phyloP scores from a whole-genome alignment of 2,888 invertebrate species.

The Polydrusus cervinus region DNA sequence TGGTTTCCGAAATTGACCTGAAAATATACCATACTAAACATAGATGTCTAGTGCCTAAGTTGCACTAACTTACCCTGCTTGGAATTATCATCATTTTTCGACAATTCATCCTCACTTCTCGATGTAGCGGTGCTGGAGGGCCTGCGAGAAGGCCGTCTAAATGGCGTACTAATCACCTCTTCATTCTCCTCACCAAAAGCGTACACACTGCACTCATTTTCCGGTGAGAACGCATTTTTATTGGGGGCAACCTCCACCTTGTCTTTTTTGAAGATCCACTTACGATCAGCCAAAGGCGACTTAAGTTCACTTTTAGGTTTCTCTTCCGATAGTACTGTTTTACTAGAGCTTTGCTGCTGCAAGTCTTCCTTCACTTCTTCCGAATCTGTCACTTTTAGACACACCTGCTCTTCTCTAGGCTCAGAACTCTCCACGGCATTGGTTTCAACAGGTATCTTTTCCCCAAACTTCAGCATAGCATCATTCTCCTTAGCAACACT shows the following conservation, averaged over 20 bases:
- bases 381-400: neutral
- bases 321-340: slow-evolving; percentile 8
- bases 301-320: slow-evolving; percentile 51
- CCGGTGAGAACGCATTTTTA: slow-evolving; percentile 78
- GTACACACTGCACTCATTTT: slow-evolving; percentile 82
- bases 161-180: slow-evolving; percentile 74
- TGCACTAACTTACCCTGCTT: slow-evolving; percentile 42
- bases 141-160: slow-evolving; percentile 73
- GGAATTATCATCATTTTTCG: slow-evolving; percentile 65
- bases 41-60: neutral
- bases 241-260: slow-evolving; percentile 70
- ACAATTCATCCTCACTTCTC: slow-evolving; percentile 70
- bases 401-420: slow-evolving; percentile 35
- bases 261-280: slow-evolving; percentile 76
- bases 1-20: slow-evolving; percentile 65
- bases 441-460: slow-evolving; percentile 65
- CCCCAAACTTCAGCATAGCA: slow-evolving; percentile 67
- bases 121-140: slow-evolving; percentile 72
- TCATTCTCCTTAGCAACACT: slow-evolving; percentile 67
- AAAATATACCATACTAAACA: slow-evolving; percentile 32
- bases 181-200: slow-evolving; percentile 82
- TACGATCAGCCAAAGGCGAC: slow-evolving; percentile 69
- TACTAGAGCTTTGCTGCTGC: slow-evolving; percentile 19
- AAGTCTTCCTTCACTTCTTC: slow-evolving; percentile 1
- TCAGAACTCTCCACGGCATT: slow-evolving; percentile 6